Evolutionary conservation across 2,113 vertebrate genomes (phyloP), one percentile per base, ranked within the genome.

Genomic region (Pangasianodon hypophthalmus): DNA sequence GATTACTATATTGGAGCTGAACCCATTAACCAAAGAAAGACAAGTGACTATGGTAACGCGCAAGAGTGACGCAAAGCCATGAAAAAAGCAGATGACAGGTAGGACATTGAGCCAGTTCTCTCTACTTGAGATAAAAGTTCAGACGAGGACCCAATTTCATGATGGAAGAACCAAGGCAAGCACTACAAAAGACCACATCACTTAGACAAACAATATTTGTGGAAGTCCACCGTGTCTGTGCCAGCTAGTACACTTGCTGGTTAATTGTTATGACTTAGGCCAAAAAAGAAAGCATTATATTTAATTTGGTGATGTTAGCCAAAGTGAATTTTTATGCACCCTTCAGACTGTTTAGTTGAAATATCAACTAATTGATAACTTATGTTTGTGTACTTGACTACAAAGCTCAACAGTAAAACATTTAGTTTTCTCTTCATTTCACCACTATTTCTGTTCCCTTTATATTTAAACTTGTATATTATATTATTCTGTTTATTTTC

Each of bases 21-120:
- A 80, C 48, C 77, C 48, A 80, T 80, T 80, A 80, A 48, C 44
- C 11, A 21, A 80, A 80, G 26, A 50, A 80, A n/a, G 77, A 50
- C 77, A 29, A 50, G 46, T 80, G 46, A 32, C 79, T 54, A 9
- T 81, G 29, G 79, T 32, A 19, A 54, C 9, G 50, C 16, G 3
- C 29, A 54, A 54, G 46, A 81, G 14, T 19, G 32, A 82, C 16
- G 16, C n/a, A 16, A 54, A 32, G 16, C 29, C n/a, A 82, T 37
- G 7, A 56, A 82, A 6, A 52, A 56, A 54, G 10, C 26, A 80
- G 77, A 54, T 14, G 13, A 32, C 29, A 32, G n/a, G 32, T 19
- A 50, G 14, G 46, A 79, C 16, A 81, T 6, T 52, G 5, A 81
- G 79, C 13, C 48, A 82, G 37, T 32, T 18, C 16, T 82, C 56